Percentiles rank a stretch among this genome's conserved stretches.
Conservation (phyloP, 2,888 invertebrate genomes). For the Diarsia dahlii region DNA sequence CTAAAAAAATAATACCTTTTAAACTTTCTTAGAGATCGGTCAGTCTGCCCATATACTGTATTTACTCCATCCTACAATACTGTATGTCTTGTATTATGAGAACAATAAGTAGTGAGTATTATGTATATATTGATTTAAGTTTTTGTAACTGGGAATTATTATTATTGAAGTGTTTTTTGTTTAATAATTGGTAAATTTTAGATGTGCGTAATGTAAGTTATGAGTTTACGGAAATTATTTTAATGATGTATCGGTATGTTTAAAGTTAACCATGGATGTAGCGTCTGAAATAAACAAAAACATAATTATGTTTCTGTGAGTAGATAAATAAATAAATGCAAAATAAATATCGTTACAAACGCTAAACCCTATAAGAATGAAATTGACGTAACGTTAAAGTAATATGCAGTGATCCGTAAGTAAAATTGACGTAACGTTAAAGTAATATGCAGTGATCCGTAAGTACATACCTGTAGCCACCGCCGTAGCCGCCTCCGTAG, state of each 20-base stretch:
- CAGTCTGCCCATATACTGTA: not conserved
- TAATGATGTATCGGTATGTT: not conserved
- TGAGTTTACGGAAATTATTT: not conserved
- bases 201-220: conserved; percentile 6
- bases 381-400: not conserved
- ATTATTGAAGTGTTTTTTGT: conserved; percentile 6
- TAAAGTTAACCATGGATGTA: conserved; percentile 13
- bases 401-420: not conserved
- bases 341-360: too few species aligned
- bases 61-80: not conserved
- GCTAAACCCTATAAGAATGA: too few species aligned
- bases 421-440: not conserved
- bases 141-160: not conserved
- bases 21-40: not conserved
- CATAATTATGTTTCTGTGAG: conserved; percentile 25
- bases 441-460: not conserved
- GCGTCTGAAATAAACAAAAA: conserved; percentile 46
- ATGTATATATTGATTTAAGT: not conserved
- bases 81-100: not conserved
- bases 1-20: conserved; percentile 32
- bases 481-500: conserved; percentile 65
- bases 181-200: not conserved
- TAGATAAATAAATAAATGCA: conserved; percentile 3
- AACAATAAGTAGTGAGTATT: not conserved
- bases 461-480: conserved; percentile 67